A percentile compares a stretch with the other conserved stretches of the same genome.
phyloP scores from a whole-genome alignment of 2,113 vertebrate genomes.

The Mesoclemmys tuberculata region DNA sequence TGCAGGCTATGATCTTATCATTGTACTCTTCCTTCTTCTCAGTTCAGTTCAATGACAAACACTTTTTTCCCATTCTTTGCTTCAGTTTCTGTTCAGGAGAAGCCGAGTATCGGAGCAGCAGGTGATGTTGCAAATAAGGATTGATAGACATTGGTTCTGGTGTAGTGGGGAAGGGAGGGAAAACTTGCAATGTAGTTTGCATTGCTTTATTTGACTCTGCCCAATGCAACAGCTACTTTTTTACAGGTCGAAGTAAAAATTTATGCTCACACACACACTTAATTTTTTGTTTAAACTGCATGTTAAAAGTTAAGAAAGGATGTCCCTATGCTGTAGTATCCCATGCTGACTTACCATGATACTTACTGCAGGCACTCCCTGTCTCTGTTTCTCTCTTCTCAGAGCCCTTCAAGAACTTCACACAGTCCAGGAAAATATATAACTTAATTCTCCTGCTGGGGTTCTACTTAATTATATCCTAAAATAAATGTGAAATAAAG shows the following conservation, averaged over 20 bases:
- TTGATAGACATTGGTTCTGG: not conserved
- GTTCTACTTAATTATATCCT: not conserved
- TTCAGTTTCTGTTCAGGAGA: slow-evolving; percentile 42
- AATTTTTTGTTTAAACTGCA: not conserved
- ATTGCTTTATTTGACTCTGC: not conserved
- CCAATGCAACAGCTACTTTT: accelerated
- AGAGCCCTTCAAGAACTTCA: not conserved
- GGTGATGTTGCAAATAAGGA: slow-evolving; percentile 60
- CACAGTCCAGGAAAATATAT: too few relatives aligned
- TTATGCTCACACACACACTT: accelerated
- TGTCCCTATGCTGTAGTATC: not conserved
- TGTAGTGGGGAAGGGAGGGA: not conserved
- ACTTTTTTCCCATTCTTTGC: slow-evolving; percentile 58
- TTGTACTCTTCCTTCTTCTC: slow-evolving; percentile 66
- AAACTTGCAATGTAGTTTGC: not conserved
- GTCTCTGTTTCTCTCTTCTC: not conserved
- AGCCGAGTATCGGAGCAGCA: slow-evolving; percentile 41
- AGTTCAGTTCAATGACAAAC: slow-evolving; percentile 69
- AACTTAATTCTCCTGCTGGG: not conserved
- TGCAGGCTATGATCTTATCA: slow-evolving; percentile 65
- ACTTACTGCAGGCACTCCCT: not conserved
- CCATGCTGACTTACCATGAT: not conserved
- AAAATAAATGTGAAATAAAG: not conserved
- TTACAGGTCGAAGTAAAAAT: not conserved
- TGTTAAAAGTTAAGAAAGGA: not conserved